A percentile compares a stretch with the other conserved stretches of the same genome.
These are phyloP conservation scores for Trissonchulus latispiculum DNA, from an alignment of 2,888 invertebrate species.

Conservation along the genomic window DNA sequence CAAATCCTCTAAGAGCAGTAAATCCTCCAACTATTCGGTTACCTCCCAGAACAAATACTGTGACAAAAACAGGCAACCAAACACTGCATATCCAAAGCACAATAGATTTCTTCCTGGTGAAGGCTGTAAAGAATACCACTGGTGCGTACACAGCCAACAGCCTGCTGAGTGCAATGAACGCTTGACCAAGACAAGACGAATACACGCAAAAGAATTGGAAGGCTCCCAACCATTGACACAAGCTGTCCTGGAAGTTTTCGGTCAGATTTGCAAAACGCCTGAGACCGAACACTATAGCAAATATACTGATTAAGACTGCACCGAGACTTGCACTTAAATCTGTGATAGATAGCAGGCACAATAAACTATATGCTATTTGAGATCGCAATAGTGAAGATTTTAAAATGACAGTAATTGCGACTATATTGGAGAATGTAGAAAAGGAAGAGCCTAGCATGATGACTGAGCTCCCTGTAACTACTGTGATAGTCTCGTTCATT, in stretches of 20 bases:
- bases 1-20: neutral
- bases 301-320: too few relatives aligned
- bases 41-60: neutral
- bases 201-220: neutral
- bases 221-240: neutral
- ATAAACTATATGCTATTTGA: neutral
- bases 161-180: neutral
- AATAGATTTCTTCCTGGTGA: neutral
- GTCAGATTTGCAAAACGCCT: neutral
- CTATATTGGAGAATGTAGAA: neutral
- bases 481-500: too few relatives aligned
- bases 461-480: too few relatives aligned
- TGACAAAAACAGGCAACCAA: neutral
- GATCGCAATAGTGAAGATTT: neutral
- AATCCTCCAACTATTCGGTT: neutral
- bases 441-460: neutral
- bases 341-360: neutral
- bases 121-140: neutral
- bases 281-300: neutral
- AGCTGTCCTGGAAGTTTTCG: neutral
- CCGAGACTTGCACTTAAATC: neutral
- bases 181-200: neutral
- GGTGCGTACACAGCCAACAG: neutral
- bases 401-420: neutral
- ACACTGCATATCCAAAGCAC: neutral